Evolutionary conservation across 2,113 vertebrate genomes (phyloP).

Genomic region (Boleophthalmus pectinirostris): DNA sequence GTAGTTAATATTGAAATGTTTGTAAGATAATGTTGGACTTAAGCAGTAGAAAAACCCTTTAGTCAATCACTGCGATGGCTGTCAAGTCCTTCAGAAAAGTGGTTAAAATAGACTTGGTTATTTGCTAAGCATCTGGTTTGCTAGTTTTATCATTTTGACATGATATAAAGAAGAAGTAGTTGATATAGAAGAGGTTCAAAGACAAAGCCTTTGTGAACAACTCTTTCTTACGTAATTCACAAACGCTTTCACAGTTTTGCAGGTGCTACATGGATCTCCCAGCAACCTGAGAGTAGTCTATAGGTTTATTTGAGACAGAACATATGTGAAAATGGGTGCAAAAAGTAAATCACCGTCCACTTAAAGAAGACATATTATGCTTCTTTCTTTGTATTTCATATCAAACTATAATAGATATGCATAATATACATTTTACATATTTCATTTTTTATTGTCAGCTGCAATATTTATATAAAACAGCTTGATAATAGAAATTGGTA

Average conservation of each 20-base stretch:
- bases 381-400: too few relatives aligned
- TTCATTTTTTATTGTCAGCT: too few relatives aligned
- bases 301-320: not conserved
- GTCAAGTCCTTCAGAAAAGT: not conserved
- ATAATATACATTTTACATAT: not conserved
- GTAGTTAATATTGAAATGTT: not conserved
- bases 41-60: not conserved
- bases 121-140: not conserved
- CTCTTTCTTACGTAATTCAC: slow-evolving; percentile 1
- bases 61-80: not conserved
- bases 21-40: not conserved
- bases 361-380: not conserved
- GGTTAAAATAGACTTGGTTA: not conserved
- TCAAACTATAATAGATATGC: too few relatives aligned
- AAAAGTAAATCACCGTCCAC: not conserved
- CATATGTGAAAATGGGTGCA: not conserved
- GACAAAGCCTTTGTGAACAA: not conserved
- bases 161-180: not conserved
- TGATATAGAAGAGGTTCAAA: not conserved
- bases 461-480: too few relatives aligned
- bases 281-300: slow-evolving; percentile 27
- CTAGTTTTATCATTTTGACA: not conserved
- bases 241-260: slow-evolving; percentile 21
- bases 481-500: too few relatives aligned
- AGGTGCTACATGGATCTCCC: slow-evolving; percentile 37